Base-by-base conservation (phyloP, 1,140 invertebrate species). In the Lineus longissimus region DNA sequence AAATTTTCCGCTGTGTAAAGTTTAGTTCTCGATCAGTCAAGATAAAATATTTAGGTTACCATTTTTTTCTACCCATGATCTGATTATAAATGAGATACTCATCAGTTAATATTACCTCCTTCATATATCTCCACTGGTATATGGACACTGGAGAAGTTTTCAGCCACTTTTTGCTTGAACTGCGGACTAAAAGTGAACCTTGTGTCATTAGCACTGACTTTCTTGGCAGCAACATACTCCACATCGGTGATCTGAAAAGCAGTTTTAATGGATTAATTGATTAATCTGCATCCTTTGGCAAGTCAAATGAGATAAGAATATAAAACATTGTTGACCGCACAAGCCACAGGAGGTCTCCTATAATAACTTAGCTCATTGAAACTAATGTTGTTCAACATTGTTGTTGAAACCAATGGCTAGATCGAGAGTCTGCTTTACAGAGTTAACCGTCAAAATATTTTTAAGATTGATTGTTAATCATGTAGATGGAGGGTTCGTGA, bases 91-190 rank as follows among this genome's bases (percentile, higher is more conserved):
- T n/a, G n/a, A n/a, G n/a, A n/a, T n/a, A n/a, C n/a, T n/a, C n/a
- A n/a, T n/a, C n/a, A n/a, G n/a, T n/a, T n/a, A n/a, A n/a, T n/a
- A n/a, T 68, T 61, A 80, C 79, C 70, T 76, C 76, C 77, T 57
- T 78, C 73, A 63, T 75, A 81, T 4, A 80, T 81, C 57, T 80
- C 79, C 13, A 80, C 74, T 61, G 79, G 79, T 55, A 81, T 79
- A 61, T 81, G 79, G 17, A 81, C 74, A 45, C 70, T 73, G 17
- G 76, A 78, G 31, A 70, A 67, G 29, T 64, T 69, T 11, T 66
- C 60, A 36, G 72, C 75, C 22, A 80, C 69, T 19, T 57, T 33
- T 62, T 77, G 74, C 33, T 67, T 60, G 65, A 80, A 80, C 41
- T 65, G 59, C 1, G 71, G 67, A 64, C 55, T 67, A 40, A 70